phyloP scores from a whole-genome alignment of 2,888 invertebrate species.

The Lottia scabra region DNA sequence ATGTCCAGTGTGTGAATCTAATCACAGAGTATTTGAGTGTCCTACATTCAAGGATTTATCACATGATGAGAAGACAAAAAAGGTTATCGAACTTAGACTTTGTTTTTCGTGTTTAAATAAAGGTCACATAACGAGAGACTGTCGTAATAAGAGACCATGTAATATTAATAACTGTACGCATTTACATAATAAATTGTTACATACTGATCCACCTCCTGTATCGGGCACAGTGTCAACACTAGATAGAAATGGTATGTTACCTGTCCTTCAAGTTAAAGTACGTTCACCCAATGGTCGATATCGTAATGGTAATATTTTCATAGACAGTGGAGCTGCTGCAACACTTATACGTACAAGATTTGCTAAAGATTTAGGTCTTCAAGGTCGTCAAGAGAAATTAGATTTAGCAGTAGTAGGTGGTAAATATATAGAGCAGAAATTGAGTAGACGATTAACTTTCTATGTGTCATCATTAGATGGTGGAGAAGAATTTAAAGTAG shows the following conservation, averaged over 20 bases:
- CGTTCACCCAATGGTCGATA: conserved; percentile 13
- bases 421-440: neutral
- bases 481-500: conserved; percentile 17
- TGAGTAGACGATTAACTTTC: conserved; percentile 11
- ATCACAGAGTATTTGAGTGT: neutral
- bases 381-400: neutral
- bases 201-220: conserved; percentile 11
- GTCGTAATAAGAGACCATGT: neutral
- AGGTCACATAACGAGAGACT: neutral
- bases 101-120: conserved; percentile 1
- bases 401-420: conserved; percentile 5
- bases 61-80: too few species aligned
- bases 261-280: conserved; percentile 11
- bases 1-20: neutral
- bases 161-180: conserved; percentile 5
- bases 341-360: conserved; percentile 8
- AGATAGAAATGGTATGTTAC: conserved; percentile 15
- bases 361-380: neutral
- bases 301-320: conserved; percentile 15
- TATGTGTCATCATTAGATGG: conserved; percentile 12
- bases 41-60: neutral
- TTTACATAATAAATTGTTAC: conserved; percentile 11
- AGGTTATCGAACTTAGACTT: neutral
- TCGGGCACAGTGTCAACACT: conserved; percentile 2
- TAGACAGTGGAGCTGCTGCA: conserved; percentile 19